Conservation (phyloP, 2,113 vertebrate species). For the Casuarius casuarius region DNA sequence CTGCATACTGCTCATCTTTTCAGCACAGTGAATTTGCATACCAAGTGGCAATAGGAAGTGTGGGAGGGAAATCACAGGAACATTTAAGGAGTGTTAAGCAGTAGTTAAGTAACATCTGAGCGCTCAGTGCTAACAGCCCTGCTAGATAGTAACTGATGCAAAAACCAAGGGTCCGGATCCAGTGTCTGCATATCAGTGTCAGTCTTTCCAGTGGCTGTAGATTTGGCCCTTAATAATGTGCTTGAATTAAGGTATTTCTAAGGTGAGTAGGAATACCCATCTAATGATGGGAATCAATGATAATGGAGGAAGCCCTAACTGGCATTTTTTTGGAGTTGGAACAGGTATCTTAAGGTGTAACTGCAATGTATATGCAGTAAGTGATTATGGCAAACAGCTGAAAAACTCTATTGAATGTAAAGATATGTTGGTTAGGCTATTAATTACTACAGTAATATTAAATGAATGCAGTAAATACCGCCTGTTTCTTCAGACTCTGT, state of each 20-base stretch:
- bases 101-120: background rate
- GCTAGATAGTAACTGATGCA: background rate
- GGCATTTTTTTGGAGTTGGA: background rate
- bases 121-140: background rate
- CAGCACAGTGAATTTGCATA: background rate
- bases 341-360: background rate
- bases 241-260: background rate
- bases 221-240: background rate
- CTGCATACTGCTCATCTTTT: background rate
- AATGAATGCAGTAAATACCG: background rate
- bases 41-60: background rate
- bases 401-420: background rate
- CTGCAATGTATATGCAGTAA: background rate
- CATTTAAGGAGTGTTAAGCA: background rate
- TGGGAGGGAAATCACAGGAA: background rate
- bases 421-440: background rate
- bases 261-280: background rate
- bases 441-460: background rate
- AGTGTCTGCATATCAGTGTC: background rate
- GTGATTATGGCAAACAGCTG: background rate
- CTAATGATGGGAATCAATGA: background rate
- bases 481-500: background rate
- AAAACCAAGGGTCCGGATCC: background rate
- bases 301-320: accelerated
- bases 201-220: background rate